Percentiles rank a stretch among this genome's conserved stretches.
phyloP scores from a whole-genome alignment of 1,140 invertebrate species.

The Drosophila seguyi region DNA sequence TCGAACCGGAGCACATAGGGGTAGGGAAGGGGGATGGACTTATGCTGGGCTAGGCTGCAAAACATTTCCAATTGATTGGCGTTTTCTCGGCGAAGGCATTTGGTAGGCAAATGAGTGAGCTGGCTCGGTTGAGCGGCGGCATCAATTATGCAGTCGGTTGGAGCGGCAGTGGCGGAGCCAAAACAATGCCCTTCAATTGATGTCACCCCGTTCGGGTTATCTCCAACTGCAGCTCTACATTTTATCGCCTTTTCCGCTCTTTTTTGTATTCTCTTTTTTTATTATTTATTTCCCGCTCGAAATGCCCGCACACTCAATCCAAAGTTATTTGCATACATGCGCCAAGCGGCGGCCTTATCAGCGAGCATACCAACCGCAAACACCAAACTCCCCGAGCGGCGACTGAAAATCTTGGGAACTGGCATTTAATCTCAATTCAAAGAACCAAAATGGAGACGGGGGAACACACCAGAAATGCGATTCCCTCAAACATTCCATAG shows the following conservation, averaged over 20 bases:
- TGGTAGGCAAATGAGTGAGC: constrained; percentile 55
- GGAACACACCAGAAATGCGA: constrained; percentile 45
- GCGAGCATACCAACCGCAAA: constrained; percentile 14
- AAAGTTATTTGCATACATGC: constrained; percentile 14
- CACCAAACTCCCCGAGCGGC: constrained; percentile 18
- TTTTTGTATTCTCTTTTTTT: neutral
- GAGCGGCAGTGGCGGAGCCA: constrained; percentile 4
- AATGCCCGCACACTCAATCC: constrained; percentile 22
- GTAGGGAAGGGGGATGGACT: constrained; percentile 13
- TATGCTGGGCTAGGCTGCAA: constrained; percentile 37
- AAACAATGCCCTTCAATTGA: constrained; percentile 53
- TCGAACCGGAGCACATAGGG: constrained; percentile 25
- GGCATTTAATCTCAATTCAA: constrained; percentile 50
- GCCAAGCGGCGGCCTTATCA: constrained; percentile 24
- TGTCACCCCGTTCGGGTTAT: constrained; percentile 38
- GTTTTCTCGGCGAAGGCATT: constrained; percentile 42
- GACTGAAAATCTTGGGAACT: constrained; percentile 37
- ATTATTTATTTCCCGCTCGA: constrained; percentile 11
- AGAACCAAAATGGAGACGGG: constrained; percentile 25
- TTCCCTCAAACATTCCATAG: constrained; percentile 25
- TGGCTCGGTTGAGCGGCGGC: constrained; percentile 17
- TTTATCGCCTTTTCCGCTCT: constrained; percentile 25
- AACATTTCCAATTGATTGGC: constrained; percentile 78
- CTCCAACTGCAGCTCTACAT: constrained; percentile 29
- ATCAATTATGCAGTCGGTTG: constrained; percentile 70